Evolutionary conservation across 2,888 invertebrate species (phyloP), one percentile per base, ranked within the genome.

Genomic region (Eumerus sabulonum): DNA sequence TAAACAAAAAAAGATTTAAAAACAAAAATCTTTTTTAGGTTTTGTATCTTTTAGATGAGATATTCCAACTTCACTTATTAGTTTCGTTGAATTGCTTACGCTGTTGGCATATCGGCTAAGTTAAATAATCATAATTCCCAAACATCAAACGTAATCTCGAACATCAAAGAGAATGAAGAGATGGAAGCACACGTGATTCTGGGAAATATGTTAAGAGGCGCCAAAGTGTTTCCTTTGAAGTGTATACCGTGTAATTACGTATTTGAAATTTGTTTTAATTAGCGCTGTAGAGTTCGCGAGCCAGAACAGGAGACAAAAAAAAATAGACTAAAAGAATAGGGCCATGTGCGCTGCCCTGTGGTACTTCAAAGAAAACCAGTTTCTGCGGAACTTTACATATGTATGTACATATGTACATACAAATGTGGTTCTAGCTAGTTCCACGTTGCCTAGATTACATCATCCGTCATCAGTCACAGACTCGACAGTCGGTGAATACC

Each of bases 1-100:
- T 71, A 71, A 71, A 71, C 71, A 71, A 63, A 56, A n/a, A 40
- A 18, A 40, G 40, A 40, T 40, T 63, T 56, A 71, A 50, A 71
- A 71, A 63, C 71, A 63, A 63, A 56, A 57, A 17, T 48, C 38
- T 18, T 59, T 27, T 40, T 7, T 40, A 5, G 3, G 40, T 40
- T 40, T 40, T n/a, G 40, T 42, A n/a, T n/a, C n/a, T n/a, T 35
- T 36, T 54, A 45, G n/a, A 53, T n/a, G 17, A 17, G n/a, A 13
- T 19, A 16, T 16, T 45, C 13, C 42, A n/a, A 40, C 13, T 71
- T 63, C 50, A 71, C 36, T 71, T 71, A 63, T 71, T 71, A 71
- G 27, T 63, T 71, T 63, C 42, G 54, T 56, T 71, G 19, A 40
- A 60, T 36, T 67, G 27, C 48, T 27, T 7, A 4, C 27, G 27